Evolutionary conservation across 2,113 vertebrate species (phyloP), one percentile per base, ranked within the genome.

Genomic region (Prolemur simus): DNA sequence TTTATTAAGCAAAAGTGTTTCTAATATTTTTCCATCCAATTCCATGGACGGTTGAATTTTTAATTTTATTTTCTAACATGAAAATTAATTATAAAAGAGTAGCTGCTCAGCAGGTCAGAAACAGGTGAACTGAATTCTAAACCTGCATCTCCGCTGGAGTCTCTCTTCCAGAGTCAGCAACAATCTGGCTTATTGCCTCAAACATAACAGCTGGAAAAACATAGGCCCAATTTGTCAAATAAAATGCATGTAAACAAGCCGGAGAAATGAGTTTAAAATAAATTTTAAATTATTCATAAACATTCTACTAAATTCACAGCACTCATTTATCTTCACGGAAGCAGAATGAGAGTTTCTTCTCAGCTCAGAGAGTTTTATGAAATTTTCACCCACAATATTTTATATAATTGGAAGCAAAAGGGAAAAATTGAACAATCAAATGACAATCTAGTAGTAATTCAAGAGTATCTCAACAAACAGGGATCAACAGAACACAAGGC

Each of bases 21-120:
- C 56, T 87, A 83, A 45, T 87, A 89, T 91, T 82, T 96, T 71
- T 92, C 45, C 10, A 76, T 37, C 45, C 42, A 77, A 87, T 87
- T 93, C 93, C 91, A 89, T 83, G 34, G 39, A 49, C 5, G 82
- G 69, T 69, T 95, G 82, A 82, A 74, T 96, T 87, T 95, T 77
- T 85, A 34, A 85, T 83, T 96, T 91, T 87, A 93, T 34, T 78
- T 97, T 94, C 81, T 89, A 90, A 93, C 74, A 88, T 37, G 63
- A 95, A 97, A 95, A 76, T 96, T 94, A 93, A 93, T 95, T 84
- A 87, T 93, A 60, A 86, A 83, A 76, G 39, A 54, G 9, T 1
- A 74, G 76, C 37, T 91, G 42, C 77, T 77, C 60, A 54, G 82
- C n/a, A 83, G 78, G 63, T 78, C 92, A 97, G 92, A 85, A 95